A percentile compares a stretch with the other conserved stretches of the same genome.
These are phyloP conservation scores for Salticus scenicus DNA, from an alignment of 2,888 invertebrate genomes.

Conservation along the genomic window DNA sequence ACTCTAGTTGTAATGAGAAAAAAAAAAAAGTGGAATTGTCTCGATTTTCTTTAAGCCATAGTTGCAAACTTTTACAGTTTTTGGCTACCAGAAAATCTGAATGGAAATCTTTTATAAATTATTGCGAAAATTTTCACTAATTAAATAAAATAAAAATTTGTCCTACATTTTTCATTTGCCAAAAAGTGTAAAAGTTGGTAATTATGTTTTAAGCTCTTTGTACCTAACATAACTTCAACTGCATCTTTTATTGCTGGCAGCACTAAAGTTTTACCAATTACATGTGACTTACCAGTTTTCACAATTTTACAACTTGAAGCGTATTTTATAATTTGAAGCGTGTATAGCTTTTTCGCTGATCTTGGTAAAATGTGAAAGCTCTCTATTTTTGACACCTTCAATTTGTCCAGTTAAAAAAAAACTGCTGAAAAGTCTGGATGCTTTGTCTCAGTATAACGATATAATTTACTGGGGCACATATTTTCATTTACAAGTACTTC, in stretches of 20 bases:
- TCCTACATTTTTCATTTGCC: no score
- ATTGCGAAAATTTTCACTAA: no score
- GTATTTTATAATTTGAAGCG: no score
- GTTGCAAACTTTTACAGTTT: no score
- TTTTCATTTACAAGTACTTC: no score
- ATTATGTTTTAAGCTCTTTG: no score
- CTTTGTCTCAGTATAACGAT: not conserved
- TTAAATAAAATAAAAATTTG: no score
- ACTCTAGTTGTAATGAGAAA: not conserved
- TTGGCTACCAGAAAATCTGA: no score
- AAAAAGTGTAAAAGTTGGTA: no score
- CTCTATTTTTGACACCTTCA: not conserved
- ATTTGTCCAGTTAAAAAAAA: not conserved
- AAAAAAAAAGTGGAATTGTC: not conserved
- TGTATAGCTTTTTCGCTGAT: not conserved
- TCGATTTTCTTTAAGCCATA: not conserved
- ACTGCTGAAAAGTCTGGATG: not conserved
- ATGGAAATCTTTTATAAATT: no score
- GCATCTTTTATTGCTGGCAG: constrained; percentile 3
- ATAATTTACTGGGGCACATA: no score
- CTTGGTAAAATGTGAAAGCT: no score
- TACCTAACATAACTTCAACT: not conserved
- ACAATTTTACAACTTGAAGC: not conserved
- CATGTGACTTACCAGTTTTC: not conserved
- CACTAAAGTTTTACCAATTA: not conserved